Base-by-base conservation (phyloP, 2,888 invertebrate genomes). In the Gryllus longicercus region DNA sequence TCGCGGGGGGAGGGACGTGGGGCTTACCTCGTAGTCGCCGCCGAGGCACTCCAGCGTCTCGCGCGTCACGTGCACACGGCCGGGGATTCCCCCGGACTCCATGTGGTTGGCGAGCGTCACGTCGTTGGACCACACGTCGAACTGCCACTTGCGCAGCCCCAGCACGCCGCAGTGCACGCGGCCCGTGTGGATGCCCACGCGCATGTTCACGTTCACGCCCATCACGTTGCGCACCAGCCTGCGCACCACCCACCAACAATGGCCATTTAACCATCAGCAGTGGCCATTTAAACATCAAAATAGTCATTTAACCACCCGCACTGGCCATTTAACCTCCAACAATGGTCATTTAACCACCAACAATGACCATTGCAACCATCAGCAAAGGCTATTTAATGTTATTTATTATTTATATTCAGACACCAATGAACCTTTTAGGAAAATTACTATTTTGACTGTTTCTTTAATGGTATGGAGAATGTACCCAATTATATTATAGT, bases 71-170 rank as follows among this genome's bases (percentile, higher is more conserved):
- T 99, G 98, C 38, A 99, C 96, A 81, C 97, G 93, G 74, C 98
- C 98, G 11, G 98, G 97, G 81, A 97, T 92, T 51, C 98, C 98
- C 0, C 98, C 97, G 85, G 96, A 96, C 89, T 99, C 98, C 98
- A 99, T 98, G 87, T 95, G 94, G 90, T 98, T 98, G 82, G 98
- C 98, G 82, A 99, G 90, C 1, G 97, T 98, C 84, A 98, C 98
- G 88, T 98, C 98, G 86, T 98, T 97, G 84, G 96, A 96, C 98
- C 98, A 99, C 79, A 98, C 98, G 88, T 98, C 98, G 89, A 98
- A 99, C 89, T 99, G 98, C 98, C 98, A 99, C 89, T 99, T 99
- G 86, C 97, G 91, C 81, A 98, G 91, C 0, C 98, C 98, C 80
- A 99, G 90, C 63, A 99, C 98, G 4, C 98, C 98, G 88, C 98